Evolutionary conservation across 2,888 invertebrate genomes (phyloP).

Genomic region (Salpingus planirostris): DNA sequence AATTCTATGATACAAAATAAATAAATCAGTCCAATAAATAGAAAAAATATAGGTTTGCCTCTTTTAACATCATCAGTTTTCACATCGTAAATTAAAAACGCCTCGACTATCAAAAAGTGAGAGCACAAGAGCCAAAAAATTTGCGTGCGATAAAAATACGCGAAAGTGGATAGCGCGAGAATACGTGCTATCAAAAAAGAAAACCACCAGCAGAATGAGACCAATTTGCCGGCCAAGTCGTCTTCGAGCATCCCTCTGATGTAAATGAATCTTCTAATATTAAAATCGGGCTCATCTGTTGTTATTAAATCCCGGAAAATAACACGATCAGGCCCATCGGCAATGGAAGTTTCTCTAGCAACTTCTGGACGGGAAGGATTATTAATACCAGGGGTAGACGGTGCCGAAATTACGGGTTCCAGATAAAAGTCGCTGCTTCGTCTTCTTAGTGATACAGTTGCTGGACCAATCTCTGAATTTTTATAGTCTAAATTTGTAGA

Average conservation of each 20-base stretch:
- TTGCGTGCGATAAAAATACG: conserved; percentile 55
- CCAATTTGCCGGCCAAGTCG: conserved; percentile 58
- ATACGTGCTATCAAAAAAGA: conserved; percentile 63
- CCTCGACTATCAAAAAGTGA: conserved; percentile 59
- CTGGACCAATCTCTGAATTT: conserved; percentile 16
- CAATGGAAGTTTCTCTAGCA: conserved; percentile 21
- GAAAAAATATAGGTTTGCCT: conserved; percentile 47
- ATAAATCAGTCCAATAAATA: conserved; percentile 66
- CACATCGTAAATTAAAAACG: conserved; percentile 56
- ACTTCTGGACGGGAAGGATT: conserved; percentile 4
- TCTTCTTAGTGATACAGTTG: conserved; percentile 18
- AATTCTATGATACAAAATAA: conserved; percentile 72
- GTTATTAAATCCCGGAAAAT: conserved; percentile 10
- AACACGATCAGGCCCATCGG: conserved; percentile 19
- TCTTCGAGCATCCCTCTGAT: conserved; percentile 64
- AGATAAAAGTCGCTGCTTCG: conserved; percentile 35
- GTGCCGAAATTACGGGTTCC: conserved; percentile 20
- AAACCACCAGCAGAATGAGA: conserved; percentile 71
- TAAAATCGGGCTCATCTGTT: conserved; percentile 24
- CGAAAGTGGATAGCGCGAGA: conserved; percentile 60
- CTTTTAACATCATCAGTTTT: conserved; percentile 44
- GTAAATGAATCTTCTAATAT: conserved; percentile 39
- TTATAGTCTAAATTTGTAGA: background rate
- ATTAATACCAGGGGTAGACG: background rate
- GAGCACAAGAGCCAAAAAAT: conserved; percentile 50